Evolutionary conservation across 2,797 vertebrate genomes (phyloP).

Genomic region (Gymnothorax javanicus): DNA sequence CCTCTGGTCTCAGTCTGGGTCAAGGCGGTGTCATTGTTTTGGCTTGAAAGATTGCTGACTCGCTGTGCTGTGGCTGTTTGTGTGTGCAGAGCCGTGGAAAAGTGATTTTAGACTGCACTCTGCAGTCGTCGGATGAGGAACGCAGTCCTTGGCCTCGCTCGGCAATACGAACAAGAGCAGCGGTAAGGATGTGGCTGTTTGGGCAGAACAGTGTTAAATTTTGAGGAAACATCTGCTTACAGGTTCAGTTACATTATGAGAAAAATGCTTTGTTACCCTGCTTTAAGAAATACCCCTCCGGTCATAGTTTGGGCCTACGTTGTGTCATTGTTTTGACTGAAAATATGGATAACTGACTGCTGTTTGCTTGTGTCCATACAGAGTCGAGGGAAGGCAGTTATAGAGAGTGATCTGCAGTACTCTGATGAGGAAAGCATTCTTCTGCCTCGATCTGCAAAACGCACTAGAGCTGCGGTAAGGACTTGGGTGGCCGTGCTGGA

Average conservation of each 20-base stretch:
- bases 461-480: too few species aligned
- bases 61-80: too few species aligned
- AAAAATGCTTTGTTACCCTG: not conserved
- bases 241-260: not conserved
- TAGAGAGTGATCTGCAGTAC: not conserved
- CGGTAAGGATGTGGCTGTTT: not conserved
- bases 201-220: not conserved
- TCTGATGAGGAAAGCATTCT: constrained; percentile 9
- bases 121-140: too few species aligned
- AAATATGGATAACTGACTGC: not conserved
- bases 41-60: too few species aligned
- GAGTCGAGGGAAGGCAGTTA: not conserved
- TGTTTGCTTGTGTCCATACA: not conserved
- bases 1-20: too few species aligned
- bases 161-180: not conserved
- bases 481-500: too few species aligned
- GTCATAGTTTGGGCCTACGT: not conserved
- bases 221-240: not conserved
- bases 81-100: too few species aligned
- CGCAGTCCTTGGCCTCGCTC: not conserved
- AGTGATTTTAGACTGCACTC: too few species aligned
- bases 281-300: too few species aligned
- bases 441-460: too few species aligned
- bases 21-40: too few species aligned
- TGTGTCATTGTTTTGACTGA: not conserved